These are phyloP conservation scores for Propithecus perrieri DNA, from an alignment of 2,797 vertebrate genomes.

Conservation along the genomic window DNA sequence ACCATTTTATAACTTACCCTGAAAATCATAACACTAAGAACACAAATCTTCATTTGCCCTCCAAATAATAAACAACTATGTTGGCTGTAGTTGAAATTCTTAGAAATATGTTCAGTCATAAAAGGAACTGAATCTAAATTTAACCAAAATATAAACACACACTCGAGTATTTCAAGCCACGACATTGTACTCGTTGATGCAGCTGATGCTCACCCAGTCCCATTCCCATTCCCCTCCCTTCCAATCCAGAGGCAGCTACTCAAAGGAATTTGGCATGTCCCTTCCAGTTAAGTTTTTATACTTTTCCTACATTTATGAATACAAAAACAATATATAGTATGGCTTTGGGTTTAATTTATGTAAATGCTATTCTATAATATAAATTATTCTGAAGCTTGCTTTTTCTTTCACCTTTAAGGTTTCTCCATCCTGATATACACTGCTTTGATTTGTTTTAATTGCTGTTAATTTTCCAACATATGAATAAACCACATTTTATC, in stretches of 20 bases:
- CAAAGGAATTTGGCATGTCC: neutral
- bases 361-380: neutral
- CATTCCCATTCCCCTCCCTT: neutral
- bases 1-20: neutral
- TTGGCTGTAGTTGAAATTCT: neutral
- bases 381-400: neutral
- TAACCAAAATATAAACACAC: neutral
- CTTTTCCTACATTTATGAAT: neutral
- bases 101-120: conserved; percentile 11
- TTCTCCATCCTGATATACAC: neutral
- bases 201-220: neutral
- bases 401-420: neutral
- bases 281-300: neutral
- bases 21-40: conserved; percentile 9
- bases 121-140: neutral
- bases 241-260: neutral
- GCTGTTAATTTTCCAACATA: neutral
- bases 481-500: neutral
- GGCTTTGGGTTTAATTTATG: neutral
- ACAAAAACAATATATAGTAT: neutral
- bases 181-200: neutral
- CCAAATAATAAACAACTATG: neutral
- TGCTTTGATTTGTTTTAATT: conserved; percentile 1
- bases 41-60: neutral
- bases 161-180: neutral